Percentiles rank a stretch among this genome's conserved stretches.
Evolutionary conservation across 2,113 vertebrate genomes (phyloP).

Genomic region (Mustela nigripes): DNA sequence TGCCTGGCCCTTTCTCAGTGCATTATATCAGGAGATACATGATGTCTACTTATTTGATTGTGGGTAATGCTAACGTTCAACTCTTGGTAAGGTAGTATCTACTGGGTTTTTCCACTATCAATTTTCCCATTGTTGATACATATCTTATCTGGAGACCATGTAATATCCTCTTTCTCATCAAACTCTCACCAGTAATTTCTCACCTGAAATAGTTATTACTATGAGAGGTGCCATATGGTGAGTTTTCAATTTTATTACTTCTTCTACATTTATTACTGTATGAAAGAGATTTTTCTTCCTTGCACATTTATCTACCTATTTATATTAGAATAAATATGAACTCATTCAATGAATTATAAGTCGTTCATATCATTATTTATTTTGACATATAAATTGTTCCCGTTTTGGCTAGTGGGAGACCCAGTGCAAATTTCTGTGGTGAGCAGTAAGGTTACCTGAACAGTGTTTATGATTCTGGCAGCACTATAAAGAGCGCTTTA

Average conservation of each 20-base stretch:
- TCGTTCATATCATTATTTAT: not conserved
- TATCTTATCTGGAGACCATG: not conserved
- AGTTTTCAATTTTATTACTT: not conserved
- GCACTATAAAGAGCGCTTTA: not conserved
- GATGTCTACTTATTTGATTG: not conserved
- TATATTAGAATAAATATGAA: not conserved
- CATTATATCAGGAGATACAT: not conserved
- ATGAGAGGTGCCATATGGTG: not conserved
- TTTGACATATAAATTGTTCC: not conserved
- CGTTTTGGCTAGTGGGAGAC: not conserved
- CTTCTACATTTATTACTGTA: not conserved
- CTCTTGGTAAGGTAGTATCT: not conserved
- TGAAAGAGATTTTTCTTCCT: not conserved
- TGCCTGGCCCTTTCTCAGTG: not conserved
- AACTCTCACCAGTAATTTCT: not conserved
- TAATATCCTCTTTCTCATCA: not conserved
- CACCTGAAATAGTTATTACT: not conserved
- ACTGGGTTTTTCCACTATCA: not conserved
- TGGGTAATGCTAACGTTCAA: not conserved
- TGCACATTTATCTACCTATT: not conserved
- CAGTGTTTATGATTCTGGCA: not conserved
- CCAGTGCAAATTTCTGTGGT: not conserved
- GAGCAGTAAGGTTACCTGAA: not conserved
- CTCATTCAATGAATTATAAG: not conserved
- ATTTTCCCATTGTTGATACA: not conserved